A percentile compares a stretch with the other conserved stretches of the same genome.
phyloP scores from a whole-genome alignment of 2,888 invertebrate species.

The Acanthoscelides obtectus region DNA sequence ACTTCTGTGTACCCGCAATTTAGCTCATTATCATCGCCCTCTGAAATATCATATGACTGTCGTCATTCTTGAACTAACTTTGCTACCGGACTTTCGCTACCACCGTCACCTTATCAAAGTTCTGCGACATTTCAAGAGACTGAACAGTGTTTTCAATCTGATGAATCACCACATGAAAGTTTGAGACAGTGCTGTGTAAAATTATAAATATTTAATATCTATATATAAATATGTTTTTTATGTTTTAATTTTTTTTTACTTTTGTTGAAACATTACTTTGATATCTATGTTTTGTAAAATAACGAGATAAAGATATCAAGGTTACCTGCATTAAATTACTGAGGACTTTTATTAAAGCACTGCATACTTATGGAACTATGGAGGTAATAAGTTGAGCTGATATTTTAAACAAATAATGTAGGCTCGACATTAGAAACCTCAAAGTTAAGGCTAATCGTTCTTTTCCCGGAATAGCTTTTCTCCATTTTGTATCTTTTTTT shows the following conservation, averaged over 20 bases:
- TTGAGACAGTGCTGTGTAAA: neutral
- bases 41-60: neutral
- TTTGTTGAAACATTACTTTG: neutral
- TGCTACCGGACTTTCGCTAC: neutral
- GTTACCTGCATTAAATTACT: neutral
- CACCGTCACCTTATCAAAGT: neutral
- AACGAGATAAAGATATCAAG: neutral
- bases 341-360: neutral
- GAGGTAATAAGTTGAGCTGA: too few relatives aligned
- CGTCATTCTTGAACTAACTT: neutral
- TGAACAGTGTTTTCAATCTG: neutral
- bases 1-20: neutral
- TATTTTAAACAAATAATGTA: too few relatives aligned
- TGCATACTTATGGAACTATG: too few relatives aligned
- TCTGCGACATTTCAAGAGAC: neutral
- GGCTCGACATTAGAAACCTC: too few relatives aligned
- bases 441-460: too few relatives aligned
- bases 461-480: too few relatives aligned
- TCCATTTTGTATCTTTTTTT: too few relatives aligned
- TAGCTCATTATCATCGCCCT: neutral
- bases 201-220: neutral
- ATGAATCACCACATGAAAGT: neutral
- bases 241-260: too few relatives aligned
- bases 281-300: neutral
- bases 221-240: too few relatives aligned